These are phyloP conservation scores for Silurus meridionalis DNA, from an alignment of 2,113 vertebrate genomes.

Conservation along the genomic window DNA sequence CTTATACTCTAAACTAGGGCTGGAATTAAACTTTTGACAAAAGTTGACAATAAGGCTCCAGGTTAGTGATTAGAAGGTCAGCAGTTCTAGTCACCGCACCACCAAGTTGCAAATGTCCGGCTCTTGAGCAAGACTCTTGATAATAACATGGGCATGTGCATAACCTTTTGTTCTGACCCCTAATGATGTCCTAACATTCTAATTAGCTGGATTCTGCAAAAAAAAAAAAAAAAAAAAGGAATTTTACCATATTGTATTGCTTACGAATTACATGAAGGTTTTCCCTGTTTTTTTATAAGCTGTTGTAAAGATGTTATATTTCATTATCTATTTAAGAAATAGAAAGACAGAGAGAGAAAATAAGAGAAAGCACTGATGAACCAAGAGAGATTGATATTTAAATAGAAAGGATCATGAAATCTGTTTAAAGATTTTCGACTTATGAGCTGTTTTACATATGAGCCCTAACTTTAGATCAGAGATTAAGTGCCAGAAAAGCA, in stretches of 20 bases:
- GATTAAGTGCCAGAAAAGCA: slow-evolving; percentile 12
- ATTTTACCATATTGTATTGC: neutral
- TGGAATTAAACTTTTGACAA: neutral
- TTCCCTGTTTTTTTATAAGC: neutral
- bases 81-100: neutral
- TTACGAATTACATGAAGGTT: neutral
- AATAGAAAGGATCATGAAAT: neutral
- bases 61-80: neutral
- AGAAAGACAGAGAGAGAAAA: neutral
- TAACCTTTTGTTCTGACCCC: neutral
- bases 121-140: neutral
- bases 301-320: neutral
- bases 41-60: neutral
- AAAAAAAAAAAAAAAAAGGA: no score
- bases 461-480: slow-evolving; percentile 14
- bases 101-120: neutral
- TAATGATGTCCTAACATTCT: neutral
- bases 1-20: neutral
- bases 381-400: neutral
- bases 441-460: neutral
- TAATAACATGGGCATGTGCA: neutral
- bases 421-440: neutral
- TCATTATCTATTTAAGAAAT: neutral
- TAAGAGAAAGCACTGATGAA: no score
- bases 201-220: neutral